These are phyloP conservation scores for Heteractis magnifica DNA, from an alignment of 92 coral and sea anemone genomes.

Conservation along the genomic window DNA sequence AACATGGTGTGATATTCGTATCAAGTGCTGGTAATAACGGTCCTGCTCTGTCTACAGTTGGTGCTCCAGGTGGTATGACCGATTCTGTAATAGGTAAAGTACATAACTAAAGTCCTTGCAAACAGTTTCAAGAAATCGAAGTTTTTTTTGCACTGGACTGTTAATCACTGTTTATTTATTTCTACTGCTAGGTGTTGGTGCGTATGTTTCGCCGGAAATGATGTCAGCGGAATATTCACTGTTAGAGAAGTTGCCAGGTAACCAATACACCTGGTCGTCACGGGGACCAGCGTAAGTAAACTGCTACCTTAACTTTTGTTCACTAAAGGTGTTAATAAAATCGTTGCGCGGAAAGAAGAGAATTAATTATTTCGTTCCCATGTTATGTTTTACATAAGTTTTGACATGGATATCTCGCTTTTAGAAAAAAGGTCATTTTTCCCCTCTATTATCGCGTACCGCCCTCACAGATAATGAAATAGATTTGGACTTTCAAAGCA, in stretches of 20 bases:
- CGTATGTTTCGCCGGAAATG: slow-evolving; percentile 98
- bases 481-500: too few relatives aligned
- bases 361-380: too few relatives aligned
- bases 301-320: background rate
- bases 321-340: too few relatives aligned
- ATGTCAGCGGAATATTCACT: slow-evolving; percentile 98
- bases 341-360: too few relatives aligned
- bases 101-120: background rate
- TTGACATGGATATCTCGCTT: too few relatives aligned
- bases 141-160: background rate
- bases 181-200: slow-evolving; percentile 78
- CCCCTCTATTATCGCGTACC: too few relatives aligned
- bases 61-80: slow-evolving; percentile 96
- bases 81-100: slow-evolving; percentile 85
- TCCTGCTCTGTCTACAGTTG: slow-evolving; percentile 92
- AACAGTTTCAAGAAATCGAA: background rate
- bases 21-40: slow-evolving; percentile 99
- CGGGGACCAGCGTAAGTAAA: slow-evolving; percentile 93
- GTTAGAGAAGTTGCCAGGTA: slow-evolving; percentile 90
- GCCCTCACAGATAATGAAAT: too few relatives aligned
- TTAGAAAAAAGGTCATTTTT: too few relatives aligned
- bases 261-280: slow-evolving; percentile 98
- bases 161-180: background rate
- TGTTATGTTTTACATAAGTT: too few relatives aligned
- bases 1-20: slow-evolving; percentile 94